Conservation (phyloP, 2,888 invertebrate species). For the Entomobrya multifasciata region DNA sequence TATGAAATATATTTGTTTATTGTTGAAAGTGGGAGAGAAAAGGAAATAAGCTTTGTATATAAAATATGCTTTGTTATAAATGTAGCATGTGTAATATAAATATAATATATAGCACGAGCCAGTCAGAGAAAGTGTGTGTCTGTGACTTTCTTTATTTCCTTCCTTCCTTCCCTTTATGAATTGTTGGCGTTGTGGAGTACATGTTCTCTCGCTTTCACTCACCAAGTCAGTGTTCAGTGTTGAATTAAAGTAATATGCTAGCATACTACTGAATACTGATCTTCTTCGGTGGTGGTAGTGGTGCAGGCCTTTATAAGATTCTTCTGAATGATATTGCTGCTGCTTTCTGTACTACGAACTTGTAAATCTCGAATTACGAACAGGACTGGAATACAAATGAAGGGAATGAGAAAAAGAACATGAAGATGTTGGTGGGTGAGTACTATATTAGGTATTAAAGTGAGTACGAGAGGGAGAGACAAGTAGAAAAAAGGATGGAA, state of each 20-base stretch:
- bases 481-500: constrained; percentile 4
- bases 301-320: not conserved
- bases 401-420: constrained; percentile 15
- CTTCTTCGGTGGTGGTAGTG: not conserved
- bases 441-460: too few relatives aligned
- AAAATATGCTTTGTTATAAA: too few relatives aligned
- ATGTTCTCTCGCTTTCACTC: not conserved
- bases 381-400: constrained; percentile 66
- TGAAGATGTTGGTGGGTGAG: not conserved
- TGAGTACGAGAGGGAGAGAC: not conserved
- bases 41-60: constrained; percentile 39
- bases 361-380: constrained; percentile 72
- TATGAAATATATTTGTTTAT: too few relatives aligned
- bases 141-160: constrained; percentile 47
- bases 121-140: not conserved
- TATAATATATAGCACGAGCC: not conserved
- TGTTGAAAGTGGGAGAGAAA: too few relatives aligned
- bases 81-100: not conserved
- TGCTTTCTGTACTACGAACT: constrained; percentile 31
- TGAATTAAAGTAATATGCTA: too few relatives aligned
- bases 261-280: not conserved
- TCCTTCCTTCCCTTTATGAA: constrained; percentile 42
- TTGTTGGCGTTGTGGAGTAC: not conserved
- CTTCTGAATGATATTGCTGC: constrained; percentile 16
- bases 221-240: too few relatives aligned